Percentiles rank a stretch among this genome's conserved stretches.
Conservation (phyloP, 37 sponge, comb jelly and placozoan genomes). For the Oopsacas minuta region DNA sequence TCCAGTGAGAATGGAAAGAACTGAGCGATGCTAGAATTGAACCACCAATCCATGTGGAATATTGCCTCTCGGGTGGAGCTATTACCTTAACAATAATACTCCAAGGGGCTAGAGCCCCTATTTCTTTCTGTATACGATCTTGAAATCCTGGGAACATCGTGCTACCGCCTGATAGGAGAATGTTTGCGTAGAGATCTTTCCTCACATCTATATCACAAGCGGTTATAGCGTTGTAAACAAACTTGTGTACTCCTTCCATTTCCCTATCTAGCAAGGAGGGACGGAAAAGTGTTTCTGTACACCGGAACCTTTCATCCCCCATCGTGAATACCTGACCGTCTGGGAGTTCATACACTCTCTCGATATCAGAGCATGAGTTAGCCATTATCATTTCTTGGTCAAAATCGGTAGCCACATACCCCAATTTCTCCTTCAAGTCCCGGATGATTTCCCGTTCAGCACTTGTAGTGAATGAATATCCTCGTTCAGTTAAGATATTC, state of each 20-base stretch:
- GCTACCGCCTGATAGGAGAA: neutral
- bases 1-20: neutral
- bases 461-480: neutral
- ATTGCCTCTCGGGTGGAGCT: neutral
- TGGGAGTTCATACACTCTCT: neutral
- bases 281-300: neutral
- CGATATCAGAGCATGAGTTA: neutral
- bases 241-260: neutral
- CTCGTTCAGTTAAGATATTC: neutral
- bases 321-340: neutral
- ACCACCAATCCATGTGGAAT: neutral
- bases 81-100: neutral
- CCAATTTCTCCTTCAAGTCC: neutral
- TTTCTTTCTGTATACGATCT: neutral
- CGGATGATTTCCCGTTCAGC: neutral
- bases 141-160: neutral
- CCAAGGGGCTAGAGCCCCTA: neutral
- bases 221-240: neutral
- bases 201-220: neutral
- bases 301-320: neutral
- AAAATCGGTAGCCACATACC: neutral
- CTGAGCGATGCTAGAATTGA: neutral
- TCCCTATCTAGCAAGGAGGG: neutral
- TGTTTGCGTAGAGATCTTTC: neutral
- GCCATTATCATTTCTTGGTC: neutral